Percentiles rank a stretch among this genome's conserved stretches.
Evolutionary conservation across 2,888 invertebrate species (phyloP).

Genomic region (Drosophila prostipennis): DNA sequence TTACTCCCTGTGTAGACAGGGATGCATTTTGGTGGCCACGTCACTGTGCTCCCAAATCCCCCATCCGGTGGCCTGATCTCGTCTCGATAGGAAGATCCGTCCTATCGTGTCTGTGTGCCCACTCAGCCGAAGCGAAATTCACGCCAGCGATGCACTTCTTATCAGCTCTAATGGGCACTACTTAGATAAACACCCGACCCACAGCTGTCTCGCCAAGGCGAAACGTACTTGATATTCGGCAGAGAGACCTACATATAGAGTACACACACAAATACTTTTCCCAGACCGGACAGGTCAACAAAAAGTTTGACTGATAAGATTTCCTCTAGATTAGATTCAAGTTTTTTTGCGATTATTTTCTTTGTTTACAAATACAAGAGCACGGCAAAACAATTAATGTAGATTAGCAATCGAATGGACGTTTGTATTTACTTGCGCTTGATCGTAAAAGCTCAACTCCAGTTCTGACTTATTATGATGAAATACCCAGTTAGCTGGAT

Average conservation of each 20-base stretch:
- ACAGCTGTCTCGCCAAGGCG: constrained; percentile 24
- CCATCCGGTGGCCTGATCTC: constrained; percentile 17
- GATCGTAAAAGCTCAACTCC: constrained; percentile 29
- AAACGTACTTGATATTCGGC: constrained; percentile 27
- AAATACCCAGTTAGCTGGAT: constrained; percentile 13
- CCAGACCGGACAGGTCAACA: constrained; percentile 59
- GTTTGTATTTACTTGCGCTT: constrained; percentile 21
- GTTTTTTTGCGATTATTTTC: constrained; percentile 46
- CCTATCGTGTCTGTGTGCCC: not conserved
- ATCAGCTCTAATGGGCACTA: constrained; percentile 24
- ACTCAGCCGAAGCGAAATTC: constrained; percentile 4
- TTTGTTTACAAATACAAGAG: constrained; percentile 43
- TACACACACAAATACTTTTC: constrained; percentile 21
- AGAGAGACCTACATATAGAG: constrained; percentile 25
- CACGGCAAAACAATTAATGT: constrained; percentile 23
- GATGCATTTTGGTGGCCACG: constrained; percentile 13
- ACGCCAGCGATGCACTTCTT: constrained; percentile 32
- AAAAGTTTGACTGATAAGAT: constrained; percentile 61
- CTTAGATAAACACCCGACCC: constrained; percentile 19
- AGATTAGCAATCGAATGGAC: constrained; percentile 37
- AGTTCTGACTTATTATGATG: constrained; percentile 25
- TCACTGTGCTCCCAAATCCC: constrained; percentile 2
- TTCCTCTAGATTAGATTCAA: constrained; percentile 55
- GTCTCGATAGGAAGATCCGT: constrained; percentile 13
- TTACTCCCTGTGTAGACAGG: not conserved